Evolutionary conservation across 2,113 vertebrate species (phyloP), one percentile per base, ranked within the genome.

Genomic region (Bos javanicus): DNA sequence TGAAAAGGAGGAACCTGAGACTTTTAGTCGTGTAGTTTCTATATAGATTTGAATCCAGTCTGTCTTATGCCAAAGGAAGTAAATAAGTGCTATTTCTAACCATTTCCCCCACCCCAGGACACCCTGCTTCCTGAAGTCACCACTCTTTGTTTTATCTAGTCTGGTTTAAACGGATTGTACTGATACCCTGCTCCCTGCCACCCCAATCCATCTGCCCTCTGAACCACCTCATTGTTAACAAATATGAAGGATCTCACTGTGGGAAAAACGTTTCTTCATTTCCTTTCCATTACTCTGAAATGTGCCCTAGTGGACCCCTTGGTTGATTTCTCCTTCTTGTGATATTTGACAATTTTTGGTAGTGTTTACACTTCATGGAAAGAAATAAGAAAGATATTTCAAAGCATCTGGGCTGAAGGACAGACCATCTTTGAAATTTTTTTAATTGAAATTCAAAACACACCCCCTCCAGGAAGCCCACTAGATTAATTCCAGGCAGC

Each of bases 381-480:
- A 87, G 57, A 88, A 87, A 54, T 5, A 67, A 48, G 9, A 91
- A 83, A 82, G 59, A 23, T 52, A 87, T 93, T 95, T 94, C 56
- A 89, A 95, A 92, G 60, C 3, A 89, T 33, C 87, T 94, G 36
- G 12, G 17, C 6, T 52, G 43, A 81, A 89, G 86, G 48, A 60
- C 59, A 85, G 28, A 52, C 8, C 4, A 7, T 92, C 88, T 95
- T 96, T 82, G 54, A 91, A 97, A 59, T 7, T 86, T 93, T 89
- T 92, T 62, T 39, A 57, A 76, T 62, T 81, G 43, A 96, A 97
- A 83, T 93, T 95, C 90, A 96, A 95, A 96, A 93, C 33, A 96
- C 84, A 60, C 28, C 26, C 82, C 89, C 64, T 97, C 87, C 33
- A 88, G 78, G 81, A 97, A 97, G 74, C 48, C 95, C 56, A 83